phyloP scores from a whole-genome alignment of 2,113 vertebrate species.

The Gambusia affinis region DNA sequence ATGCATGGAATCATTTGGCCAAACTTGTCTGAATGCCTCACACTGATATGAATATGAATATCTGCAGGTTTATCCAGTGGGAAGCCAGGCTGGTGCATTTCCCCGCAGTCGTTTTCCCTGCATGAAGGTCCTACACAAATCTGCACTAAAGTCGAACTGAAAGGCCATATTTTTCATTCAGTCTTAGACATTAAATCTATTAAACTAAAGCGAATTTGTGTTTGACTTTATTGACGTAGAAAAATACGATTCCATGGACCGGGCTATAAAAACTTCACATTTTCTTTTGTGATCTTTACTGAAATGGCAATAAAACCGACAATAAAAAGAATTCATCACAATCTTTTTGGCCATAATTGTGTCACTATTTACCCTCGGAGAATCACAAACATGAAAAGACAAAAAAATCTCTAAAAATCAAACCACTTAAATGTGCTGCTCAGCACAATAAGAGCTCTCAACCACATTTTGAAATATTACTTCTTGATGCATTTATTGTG shows the following conservation, averaged over 20 bases:
- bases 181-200: neutral
- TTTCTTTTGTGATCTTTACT: neutral
- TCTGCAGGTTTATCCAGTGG: constrained; percentile 10
- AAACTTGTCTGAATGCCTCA: constrained; percentile 12
- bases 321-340: neutral
- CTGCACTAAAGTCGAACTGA: constrained; percentile 44
- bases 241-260: neutral
- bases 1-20: constrained; percentile 13
- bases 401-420: no score
- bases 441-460: neutral
- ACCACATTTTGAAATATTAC: no score
- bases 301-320: neutral
- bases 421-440: neutral
- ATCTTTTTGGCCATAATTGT: neutral
- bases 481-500: no score
- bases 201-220: neutral
- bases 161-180: constrained; percentile 4
- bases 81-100: constrained; percentile 37
- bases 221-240: neutral
- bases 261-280: neutral
- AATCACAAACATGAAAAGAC: no score
- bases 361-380: neutral
- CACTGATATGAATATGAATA: neutral
- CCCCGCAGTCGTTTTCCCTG: neutral
- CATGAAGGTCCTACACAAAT: neutral